Conservation (phyloP, 2,888 invertebrate genomes). For the Drosophila nigricruria region DNA sequence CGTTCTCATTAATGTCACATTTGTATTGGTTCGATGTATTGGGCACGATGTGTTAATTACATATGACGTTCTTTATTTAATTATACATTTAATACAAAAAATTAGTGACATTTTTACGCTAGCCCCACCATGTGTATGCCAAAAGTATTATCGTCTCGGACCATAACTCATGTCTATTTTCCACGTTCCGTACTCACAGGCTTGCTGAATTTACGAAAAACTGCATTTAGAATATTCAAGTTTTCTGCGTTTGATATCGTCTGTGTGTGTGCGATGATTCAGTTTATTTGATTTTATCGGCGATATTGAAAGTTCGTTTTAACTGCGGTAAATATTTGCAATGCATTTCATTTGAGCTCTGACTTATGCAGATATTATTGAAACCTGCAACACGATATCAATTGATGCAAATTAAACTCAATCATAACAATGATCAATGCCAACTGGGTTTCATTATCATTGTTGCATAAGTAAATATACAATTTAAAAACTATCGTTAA, state of each 20-base stretch:
- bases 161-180: conserved; percentile 37
- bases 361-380: conserved; percentile 31
- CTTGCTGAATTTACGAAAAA: not conserved
- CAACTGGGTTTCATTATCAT: not conserved
- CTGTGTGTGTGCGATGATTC: conserved; percentile 20
- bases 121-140: conserved; percentile 29
- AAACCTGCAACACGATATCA: conserved; percentile 39
- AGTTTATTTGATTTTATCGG: conserved; percentile 22
- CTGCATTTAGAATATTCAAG: conserved; percentile 4
- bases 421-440: conserved; percentile 32
- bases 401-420: conserved; percentile 60
- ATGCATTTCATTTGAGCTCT: conserved; percentile 17
- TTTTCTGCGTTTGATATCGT: conserved; percentile 8
- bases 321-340: not conserved
- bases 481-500: conserved; percentile 30
- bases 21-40: conserved; percentile 31
- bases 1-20: conserved; percentile 66
- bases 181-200: conserved; percentile 30
- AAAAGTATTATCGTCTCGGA: conserved; percentile 47
- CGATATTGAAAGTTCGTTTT: conserved; percentile 11
- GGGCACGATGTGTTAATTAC: conserved; percentile 57
- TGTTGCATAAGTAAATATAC: conserved; percentile 20
- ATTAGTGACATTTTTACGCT: conserved; percentile 63
- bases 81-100: conserved; percentile 54
- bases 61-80: conserved; percentile 67